These are phyloP conservation scores for Orchesellides sinensis DNA, from an alignment of 2,888 invertebrate genomes.

Conservation along the genomic window DNA sequence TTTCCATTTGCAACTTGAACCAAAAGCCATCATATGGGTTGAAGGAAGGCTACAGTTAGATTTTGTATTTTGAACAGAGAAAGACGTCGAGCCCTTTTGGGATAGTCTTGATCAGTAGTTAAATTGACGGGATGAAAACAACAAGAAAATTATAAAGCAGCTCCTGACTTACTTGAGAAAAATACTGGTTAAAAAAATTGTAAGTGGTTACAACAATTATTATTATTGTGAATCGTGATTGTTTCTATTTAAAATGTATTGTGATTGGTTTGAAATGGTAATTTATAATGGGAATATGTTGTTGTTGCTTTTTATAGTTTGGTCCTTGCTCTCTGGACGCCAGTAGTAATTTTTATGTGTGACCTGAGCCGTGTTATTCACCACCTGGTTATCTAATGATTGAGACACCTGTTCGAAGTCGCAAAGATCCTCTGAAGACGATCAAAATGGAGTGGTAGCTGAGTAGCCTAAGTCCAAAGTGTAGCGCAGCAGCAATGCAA, in stretches of 20 bases:
- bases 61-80: background rate
- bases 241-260: background rate
- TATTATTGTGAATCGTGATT: background rate
- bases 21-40: background rate
- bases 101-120: background rate
- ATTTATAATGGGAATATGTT: background rate
- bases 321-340: too few relatives aligned
- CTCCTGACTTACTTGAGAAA: too few relatives aligned
- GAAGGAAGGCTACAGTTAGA: background rate
- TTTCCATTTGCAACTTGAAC: background rate
- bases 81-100: background rate
- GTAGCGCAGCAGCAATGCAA: too few relatives aligned
- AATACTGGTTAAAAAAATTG: too few relatives aligned
- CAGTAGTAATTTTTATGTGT: too few relatives aligned
- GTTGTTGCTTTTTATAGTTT: background rate
- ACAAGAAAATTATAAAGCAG: too few relatives aligned
- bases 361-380: background rate
- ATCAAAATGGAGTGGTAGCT: conserved; percentile 49
- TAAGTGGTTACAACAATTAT: too few relatives aligned
- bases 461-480: conserved; percentile 64
- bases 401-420: conserved; percentile 56
- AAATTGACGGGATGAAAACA: background rate
- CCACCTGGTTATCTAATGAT: background rate
- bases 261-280: background rate
- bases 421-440: conserved; percentile 71